Base-by-base conservation (phyloP, 2,797 vertebrate species). In the Brotogeris chrysoptera region DNA sequence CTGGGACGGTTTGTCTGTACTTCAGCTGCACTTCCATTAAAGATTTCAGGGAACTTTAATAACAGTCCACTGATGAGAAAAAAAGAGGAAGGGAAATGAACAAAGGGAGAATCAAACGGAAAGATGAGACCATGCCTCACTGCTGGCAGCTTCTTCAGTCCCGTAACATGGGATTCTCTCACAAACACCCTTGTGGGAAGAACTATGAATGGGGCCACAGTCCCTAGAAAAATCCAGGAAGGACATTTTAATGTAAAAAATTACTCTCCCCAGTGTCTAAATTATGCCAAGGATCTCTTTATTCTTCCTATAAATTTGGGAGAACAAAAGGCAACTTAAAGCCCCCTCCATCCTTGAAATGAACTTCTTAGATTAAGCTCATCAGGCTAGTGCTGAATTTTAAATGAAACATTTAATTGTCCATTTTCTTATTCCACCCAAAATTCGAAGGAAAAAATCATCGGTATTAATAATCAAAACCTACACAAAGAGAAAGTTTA, bases 391-490 rank as follows among this genome's bases (percentile, higher is more conserved):
- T 1, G 5, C 49, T 90, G 88, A 77, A 90, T 68, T 88, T 88
- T 83, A 92, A 93, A 94, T 44, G 27, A 71, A 92, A 81, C 15
- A 49, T 77, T 84, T 96, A 96, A 96, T 82, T 92, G 88, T 86
- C 74, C 68, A 61, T 92, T 94, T 96, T 92, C 91, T 93, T 90
- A 88, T 95, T 95, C n/a, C 85, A 92, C 28, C 72, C 71, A 77
- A 92, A 96, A 88, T 36, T 23, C 8, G 43, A 88, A 81, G 27
- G 47, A 66, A 88, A 97, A 81, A 76, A 44, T 15, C 53, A 86
- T 84, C 64, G 73, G 39, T 66, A 77, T 82, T 95, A 96, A 91
- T 88, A 93, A 96, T 84, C 80, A 92, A 95, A 96, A 90, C 49
- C 52, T 85, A 93, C 83, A 92, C 34, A 88, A 93, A 93, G 70